Conservation (phyloP, 2,888 invertebrate genomes). For the Sussaba pulchella region DNA sequence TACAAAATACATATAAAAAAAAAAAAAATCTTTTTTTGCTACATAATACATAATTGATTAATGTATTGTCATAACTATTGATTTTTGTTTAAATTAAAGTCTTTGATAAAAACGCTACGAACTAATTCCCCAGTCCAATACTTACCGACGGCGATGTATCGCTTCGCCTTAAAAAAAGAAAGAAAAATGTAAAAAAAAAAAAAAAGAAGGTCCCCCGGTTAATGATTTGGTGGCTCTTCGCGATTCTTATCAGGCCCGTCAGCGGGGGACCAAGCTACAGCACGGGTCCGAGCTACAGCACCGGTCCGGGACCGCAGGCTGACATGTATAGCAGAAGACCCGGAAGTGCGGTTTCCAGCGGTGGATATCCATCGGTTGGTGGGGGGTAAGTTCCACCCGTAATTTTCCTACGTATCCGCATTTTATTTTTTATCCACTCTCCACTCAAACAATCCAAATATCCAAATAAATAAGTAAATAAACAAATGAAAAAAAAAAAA, state of each 20-base stretch:
- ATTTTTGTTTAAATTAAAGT: no score
- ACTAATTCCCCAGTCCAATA: no score
- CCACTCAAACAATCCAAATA: neutral
- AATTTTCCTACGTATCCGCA: neutral
- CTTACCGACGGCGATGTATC: no score
- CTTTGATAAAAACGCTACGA: no score
- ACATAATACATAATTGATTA: no score
- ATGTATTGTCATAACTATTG: no score
- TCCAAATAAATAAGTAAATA: no score
- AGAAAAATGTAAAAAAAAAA: no score
- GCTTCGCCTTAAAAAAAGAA: no score
- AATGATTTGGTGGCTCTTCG: constrained; percentile 72
- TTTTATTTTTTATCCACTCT: neutral
- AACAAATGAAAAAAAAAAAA: no score
- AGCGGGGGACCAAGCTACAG: constrained; percentile 82
- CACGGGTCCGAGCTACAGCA: constrained; percentile 78
- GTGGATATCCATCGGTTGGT: constrained; percentile 82
- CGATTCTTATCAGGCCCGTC: constrained; percentile 80
- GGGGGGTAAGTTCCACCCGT: constrained; percentile 79
- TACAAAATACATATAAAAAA: no score
- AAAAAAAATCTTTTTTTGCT: no score
- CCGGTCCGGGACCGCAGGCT: constrained; percentile 82
- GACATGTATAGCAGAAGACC: constrained; percentile 83
- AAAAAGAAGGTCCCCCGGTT: constrained; percentile 70
- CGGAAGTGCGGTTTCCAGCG: constrained; percentile 81